A percentile compares a stretch with the other conserved stretches of the same genome.
phyloP scores from a whole-genome alignment of 2,797 vertebrate species.

The Rhinophrynus dorsalis region DNA sequence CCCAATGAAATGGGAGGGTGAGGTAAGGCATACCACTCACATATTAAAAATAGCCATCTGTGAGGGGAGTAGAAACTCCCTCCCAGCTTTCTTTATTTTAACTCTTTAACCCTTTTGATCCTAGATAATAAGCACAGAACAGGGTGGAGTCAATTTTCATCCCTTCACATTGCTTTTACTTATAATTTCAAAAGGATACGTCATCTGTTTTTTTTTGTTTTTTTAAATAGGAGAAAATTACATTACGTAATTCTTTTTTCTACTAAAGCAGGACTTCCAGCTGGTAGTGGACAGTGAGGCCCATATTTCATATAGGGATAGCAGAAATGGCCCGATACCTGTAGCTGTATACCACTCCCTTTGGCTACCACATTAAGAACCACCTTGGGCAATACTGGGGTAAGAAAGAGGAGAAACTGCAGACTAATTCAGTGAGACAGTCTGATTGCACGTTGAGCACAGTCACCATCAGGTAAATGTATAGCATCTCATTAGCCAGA shows the following conservation, averaged over 20 bases:
- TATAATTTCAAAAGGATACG: neutral
- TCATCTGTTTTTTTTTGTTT: constrained; percentile 11
- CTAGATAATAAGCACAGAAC: neutral
- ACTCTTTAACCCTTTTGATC: constrained; percentile 8
- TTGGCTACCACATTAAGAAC: too few species aligned
- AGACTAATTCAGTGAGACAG: too few species aligned
- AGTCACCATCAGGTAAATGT: too few species aligned
- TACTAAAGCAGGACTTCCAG: neutral
- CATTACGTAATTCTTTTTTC: neutral
- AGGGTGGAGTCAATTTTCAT: neutral
- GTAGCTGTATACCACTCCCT: too few species aligned
- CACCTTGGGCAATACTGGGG: too few species aligned
- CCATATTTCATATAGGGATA: too few species aligned
- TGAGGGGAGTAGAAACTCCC: neutral
- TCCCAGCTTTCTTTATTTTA: constrained; percentile 4
- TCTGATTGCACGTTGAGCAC: too few species aligned
- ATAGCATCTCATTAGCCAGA: too few species aligned
- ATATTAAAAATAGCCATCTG: constrained; percentile 40
- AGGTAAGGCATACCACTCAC: constrained; percentile 4
- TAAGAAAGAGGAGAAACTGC: too few species aligned
- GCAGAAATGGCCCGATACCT: too few species aligned
- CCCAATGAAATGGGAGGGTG: constrained; percentile 7
- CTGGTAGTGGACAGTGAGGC: too few species aligned
- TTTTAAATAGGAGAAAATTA: too few species aligned
- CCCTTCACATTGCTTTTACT: neutral